phyloP scores from a whole-genome alignment of 2,113 vertebrate species.

The Otolemur garnettii region DNA sequence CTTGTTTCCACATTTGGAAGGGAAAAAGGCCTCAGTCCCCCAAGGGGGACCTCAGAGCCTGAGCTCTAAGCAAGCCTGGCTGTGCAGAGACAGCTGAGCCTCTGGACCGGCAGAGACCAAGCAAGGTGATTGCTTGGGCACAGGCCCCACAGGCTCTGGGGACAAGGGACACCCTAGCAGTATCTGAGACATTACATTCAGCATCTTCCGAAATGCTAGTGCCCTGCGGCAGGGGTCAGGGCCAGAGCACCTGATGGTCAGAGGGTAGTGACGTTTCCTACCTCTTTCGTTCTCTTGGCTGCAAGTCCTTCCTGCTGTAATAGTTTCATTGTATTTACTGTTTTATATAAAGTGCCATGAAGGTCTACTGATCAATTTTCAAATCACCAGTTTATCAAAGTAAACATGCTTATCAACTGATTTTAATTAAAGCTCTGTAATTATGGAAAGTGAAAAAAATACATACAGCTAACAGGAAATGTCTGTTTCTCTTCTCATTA shows the following conservation, averaged over 20 bases:
- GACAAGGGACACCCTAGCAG: fast-evolving
- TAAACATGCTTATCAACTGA: not conserved
- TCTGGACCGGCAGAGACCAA: not conserved
- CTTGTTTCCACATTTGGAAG: not conserved
- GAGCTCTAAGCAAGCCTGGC: not conserved
- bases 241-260: not conserved
- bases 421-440: not conserved
- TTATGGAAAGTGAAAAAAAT: not conserved
- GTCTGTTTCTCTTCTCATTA: not conserved
- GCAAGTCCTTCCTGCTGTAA: not conserved
- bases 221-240: too few relatives aligned
- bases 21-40: not conserved
- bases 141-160: not conserved
- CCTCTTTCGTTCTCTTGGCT: not conserved
- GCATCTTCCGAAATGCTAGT: not conserved
- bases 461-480: not conserved
- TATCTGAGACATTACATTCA: not conserved
- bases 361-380: not conserved
- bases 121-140: fast-evolving
- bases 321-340: not conserved
- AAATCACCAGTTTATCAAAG: slow-evolving; percentile 35
- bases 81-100: not conserved
- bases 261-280: not conserved
- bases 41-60: not conserved
- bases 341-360: not conserved